These are phyloP conservation scores for Boleophthalmus pectinirostris DNA, from an alignment of 2,113 vertebrate genomes.

Conservation along the genomic window DNA sequence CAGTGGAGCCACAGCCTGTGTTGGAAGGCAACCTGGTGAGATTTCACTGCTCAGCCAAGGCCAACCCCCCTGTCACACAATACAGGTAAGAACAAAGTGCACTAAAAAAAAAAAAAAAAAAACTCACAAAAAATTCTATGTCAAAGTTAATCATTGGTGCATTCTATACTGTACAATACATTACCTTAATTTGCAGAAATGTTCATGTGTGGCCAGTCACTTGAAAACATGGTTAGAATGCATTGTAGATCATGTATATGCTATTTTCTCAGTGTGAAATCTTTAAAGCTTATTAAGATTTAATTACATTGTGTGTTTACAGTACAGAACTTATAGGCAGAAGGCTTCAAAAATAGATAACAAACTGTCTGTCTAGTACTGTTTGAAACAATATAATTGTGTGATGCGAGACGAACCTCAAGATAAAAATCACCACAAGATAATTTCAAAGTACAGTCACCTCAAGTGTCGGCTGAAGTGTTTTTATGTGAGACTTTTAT, in stretches of 20 bases:
- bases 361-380: no score
- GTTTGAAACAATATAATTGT: not conserved
- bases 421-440: not conserved
- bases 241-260: not conserved
- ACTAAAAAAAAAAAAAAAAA: not conserved
- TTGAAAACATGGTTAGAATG: no score
- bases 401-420: not conserved
- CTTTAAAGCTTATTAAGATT: not conserved
- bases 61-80: constrained; percentile 93
- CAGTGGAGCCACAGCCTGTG: constrained; percentile 92
- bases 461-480: not conserved
- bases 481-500: constrained; percentile 68
- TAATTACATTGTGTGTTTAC: not conserved
- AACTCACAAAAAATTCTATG: not conserved
- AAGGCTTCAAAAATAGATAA: no score
- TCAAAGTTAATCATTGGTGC: not conserved
- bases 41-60: constrained; percentile 96
- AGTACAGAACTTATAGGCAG: not conserved
- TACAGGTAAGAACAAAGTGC: constrained; percentile 86
- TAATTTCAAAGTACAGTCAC: not conserved
- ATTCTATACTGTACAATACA: not conserved
- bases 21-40: constrained; percentile 93
- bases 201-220: no score
- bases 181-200: no score
- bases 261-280: not conserved